A percentile compares a stretch with the other conserved stretches of the same genome.
Evolutionary conservation across 37 sponge, comb jelly and placozoan genomes (phyloP).

Genomic region (Amphimedon queenslandica): DNA sequence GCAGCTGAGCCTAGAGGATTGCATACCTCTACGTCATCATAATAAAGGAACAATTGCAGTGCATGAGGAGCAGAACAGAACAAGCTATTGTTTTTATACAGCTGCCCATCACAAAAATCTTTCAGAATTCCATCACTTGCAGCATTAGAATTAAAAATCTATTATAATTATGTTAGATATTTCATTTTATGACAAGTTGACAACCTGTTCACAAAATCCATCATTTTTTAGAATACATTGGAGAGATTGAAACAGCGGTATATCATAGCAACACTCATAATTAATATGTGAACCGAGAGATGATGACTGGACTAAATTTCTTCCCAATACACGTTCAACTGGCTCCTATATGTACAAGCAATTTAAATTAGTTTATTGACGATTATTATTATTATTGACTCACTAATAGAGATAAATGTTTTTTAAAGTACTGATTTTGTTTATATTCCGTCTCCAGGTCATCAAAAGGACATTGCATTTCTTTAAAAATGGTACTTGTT

Average conservation of each 20-base stretch:
- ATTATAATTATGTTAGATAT: too few relatives aligned
- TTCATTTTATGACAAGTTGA: too few relatives aligned
- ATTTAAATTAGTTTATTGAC: too few relatives aligned
- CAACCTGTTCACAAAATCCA: neutral
- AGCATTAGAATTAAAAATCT: too few relatives aligned
- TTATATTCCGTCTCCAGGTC: slow-evolving; percentile 11
- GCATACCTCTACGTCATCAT: slow-evolving; percentile 49
- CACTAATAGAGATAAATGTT: neutral
- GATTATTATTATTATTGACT: neutral
- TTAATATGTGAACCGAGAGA: too few relatives aligned
- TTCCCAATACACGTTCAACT: slow-evolving; percentile 12
- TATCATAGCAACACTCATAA: slow-evolving; percentile 13
- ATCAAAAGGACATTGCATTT: too few relatives aligned
- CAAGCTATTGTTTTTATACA: slow-evolving; percentile 13
- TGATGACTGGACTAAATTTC: too few relatives aligned
- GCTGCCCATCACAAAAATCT: slow-evolving; percentile 30
- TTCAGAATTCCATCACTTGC: neutral
- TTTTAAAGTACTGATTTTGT: slow-evolving; percentile 28
- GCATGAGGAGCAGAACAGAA: slow-evolving; percentile 12
- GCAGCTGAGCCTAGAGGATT: slow-evolving; percentile 24
- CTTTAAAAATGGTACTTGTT: too few relatives aligned
- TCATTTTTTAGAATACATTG: neutral
- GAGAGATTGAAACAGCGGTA: slow-evolving; percentile 6
- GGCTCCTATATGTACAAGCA: too few relatives aligned
- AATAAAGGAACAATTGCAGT: slow-evolving; percentile 37